phyloP scores from a whole-genome alignment of 1,140 invertebrate genomes.

The Phthorimaea operculella region DNA sequence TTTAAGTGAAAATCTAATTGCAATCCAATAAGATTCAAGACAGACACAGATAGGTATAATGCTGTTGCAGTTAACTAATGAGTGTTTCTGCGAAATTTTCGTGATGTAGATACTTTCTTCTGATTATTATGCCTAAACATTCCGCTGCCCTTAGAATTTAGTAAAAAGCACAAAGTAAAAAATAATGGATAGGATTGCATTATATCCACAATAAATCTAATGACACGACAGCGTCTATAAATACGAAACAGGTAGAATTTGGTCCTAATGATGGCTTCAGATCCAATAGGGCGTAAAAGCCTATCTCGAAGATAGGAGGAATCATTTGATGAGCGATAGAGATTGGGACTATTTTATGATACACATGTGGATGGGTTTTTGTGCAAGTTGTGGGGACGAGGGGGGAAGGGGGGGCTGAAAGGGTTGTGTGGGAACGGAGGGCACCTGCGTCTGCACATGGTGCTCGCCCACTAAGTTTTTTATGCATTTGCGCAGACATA shows the following conservation, averaged over 20 bases:
- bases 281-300: slow-evolving; percentile 12
- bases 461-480: slow-evolving; percentile 58
- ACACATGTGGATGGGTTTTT: slow-evolving; percentile 1
- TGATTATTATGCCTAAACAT: not conserved
- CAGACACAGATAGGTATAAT: too few species aligned
- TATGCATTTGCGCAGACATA: slow-evolving; percentile 59
- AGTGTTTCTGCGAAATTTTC: not conserved
- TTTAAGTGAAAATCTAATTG: not conserved
- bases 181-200: slow-evolving; percentile 55
- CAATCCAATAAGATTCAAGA: too few species aligned
- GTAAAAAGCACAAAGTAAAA: slow-evolving; percentile 33
- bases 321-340: not conserved
- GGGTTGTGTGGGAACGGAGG: slow-evolving; percentile 65
- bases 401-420: slow-evolving; percentile 41
- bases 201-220: slow-evolving; percentile 67
- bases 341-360: slow-evolving; percentile 2
- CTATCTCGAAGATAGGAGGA: not conserved
- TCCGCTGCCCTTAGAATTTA: not conserved
- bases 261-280: slow-evolving; percentile 41
- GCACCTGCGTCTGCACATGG: slow-evolving; percentile 66
- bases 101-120: not conserved
- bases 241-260: slow-evolving; percentile 65
- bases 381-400: slow-evolving; percentile 22
- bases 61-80: not conserved
- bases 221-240: slow-evolving; percentile 64